Percentiles rank a stretch among this genome's conserved stretches.
Conservation (phyloP, 1,140 invertebrate genomes). For the Galleria mellonella region DNA sequence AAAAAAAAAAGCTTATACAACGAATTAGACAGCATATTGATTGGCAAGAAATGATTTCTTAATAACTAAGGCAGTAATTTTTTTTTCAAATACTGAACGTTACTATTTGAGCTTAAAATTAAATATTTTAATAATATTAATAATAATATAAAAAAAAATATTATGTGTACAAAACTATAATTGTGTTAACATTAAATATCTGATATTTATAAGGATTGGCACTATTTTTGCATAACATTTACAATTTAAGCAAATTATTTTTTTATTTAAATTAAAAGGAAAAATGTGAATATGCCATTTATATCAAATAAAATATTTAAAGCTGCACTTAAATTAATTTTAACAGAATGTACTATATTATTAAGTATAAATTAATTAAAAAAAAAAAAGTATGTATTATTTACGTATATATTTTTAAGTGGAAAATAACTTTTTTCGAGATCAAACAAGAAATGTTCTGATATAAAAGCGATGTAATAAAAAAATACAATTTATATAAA, state of each 20-base stretch:
- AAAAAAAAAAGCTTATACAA: background rate
- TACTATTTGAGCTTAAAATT: slow-evolving; percentile 1
- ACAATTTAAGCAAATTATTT: too few species aligned
- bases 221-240: too few species aligned
- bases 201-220: too few species aligned
- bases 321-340: background rate
- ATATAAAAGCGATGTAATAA: too few species aligned
- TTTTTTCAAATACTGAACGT: background rate
- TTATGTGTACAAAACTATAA: background rate
- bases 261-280: too few species aligned
- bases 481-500: too few species aligned
- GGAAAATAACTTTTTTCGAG: background rate
- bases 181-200: too few species aligned
- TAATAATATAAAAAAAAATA: background rate
- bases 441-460: too few species aligned
- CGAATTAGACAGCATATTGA: background rate
- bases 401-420: background rate
- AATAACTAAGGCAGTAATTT: slow-evolving; percentile 4
- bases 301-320: background rate
- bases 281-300: background rate
- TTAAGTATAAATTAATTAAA: too few species aligned
- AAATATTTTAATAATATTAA: background rate
- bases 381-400: too few species aligned
- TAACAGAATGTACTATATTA: background rate
- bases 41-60: background rate